These are phyloP conservation scores for Hydractinia echinata DNA, from an alignment of 30 jellyfish, hydroid and myxozoan species.

Conservation along the genomic window DNA sequence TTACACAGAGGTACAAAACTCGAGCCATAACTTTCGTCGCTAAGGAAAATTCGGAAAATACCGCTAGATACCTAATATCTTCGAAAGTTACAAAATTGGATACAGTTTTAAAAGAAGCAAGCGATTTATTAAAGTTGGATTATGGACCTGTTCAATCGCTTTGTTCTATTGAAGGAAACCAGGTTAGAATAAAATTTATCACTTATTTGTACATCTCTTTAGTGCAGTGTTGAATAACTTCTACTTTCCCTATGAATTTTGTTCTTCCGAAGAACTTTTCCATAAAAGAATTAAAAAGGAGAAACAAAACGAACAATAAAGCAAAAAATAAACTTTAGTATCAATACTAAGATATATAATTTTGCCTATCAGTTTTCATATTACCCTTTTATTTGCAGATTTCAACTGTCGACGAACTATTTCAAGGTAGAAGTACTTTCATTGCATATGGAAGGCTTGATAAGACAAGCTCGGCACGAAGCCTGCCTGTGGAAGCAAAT, in stretches of 20 bases:
- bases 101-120: conserved; percentile 46
- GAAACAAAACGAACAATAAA: too few relatives aligned
- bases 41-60: conserved; percentile 50
- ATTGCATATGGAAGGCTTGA: conserved; percentile 53
- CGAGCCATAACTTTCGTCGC: conserved; percentile 56
- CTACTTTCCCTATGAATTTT: too few relatives aligned
- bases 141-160: conserved; percentile 60
- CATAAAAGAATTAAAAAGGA: too few relatives aligned
- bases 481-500: conserved; percentile 27
- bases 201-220: too few relatives aligned
- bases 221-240: too few relatives aligned
- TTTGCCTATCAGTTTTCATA: too few relatives aligned
- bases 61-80: conserved; percentile 44
- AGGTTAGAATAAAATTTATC: conserved; percentile 14
- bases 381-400: conserved; percentile 2
- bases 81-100: conserved; percentile 47
- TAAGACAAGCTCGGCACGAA: conserved; percentile 44
- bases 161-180: conserved; percentile 45
- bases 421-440: conserved; percentile 55
- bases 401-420: conserved; percentile 45
- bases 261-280: too few relatives aligned
- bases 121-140: conserved; percentile 51
- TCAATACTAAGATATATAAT: background rate
- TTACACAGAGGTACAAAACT: conserved; percentile 46
- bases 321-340: too few relatives aligned